These are phyloP conservation scores for Drosophila gaucha DNA, from an alignment of 2,888 invertebrate genomes.

Conservation along the genomic window DNA sequence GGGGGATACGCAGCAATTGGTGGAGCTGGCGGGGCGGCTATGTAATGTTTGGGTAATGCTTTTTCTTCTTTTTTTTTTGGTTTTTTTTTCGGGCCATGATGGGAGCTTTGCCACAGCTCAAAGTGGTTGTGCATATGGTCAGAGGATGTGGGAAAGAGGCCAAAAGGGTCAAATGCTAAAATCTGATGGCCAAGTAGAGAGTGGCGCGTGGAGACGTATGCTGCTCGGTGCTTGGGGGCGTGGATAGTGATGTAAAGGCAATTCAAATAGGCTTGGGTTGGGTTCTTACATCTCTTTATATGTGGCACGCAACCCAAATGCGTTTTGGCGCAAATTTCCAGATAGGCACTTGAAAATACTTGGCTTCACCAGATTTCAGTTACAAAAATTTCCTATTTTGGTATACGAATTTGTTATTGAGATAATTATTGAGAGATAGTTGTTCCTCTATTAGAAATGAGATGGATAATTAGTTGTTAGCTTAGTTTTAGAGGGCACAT, in stretches of 20 bases:
- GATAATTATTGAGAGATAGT: not conserved
- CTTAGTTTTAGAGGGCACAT: too few relatives aligned
- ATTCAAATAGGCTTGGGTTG: constrained; percentile 32
- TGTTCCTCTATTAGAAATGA: not conserved
- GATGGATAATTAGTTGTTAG: not conserved
- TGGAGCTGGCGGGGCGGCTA: constrained; percentile 1
- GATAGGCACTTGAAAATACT: constrained; percentile 18
- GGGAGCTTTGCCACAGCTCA: constrained; percentile 66
- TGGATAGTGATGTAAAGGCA: constrained; percentile 21
- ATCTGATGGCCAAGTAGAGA: constrained; percentile 27
- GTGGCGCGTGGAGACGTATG: not conserved
- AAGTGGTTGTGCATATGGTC: constrained; percentile 65
- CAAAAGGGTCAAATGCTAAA: constrained; percentile 58
- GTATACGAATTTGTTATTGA: not conserved
- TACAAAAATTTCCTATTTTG: not conserved
- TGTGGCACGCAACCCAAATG: constrained; percentile 12
- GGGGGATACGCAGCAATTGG: constrained; percentile 22
- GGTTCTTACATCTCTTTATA: constrained; percentile 16
- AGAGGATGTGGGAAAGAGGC: constrained; percentile 58
- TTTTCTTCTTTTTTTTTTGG: constrained; percentile 19
- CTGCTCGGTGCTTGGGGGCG: constrained; percentile 6
- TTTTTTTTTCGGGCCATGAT: constrained; percentile 45
- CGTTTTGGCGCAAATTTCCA: constrained; percentile 13
- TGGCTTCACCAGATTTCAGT: not conserved
- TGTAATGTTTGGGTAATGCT: constrained; percentile 55